Base-by-base conservation (phyloP, 2,888 invertebrate genomes). In the Helobdella robusta region DNA sequence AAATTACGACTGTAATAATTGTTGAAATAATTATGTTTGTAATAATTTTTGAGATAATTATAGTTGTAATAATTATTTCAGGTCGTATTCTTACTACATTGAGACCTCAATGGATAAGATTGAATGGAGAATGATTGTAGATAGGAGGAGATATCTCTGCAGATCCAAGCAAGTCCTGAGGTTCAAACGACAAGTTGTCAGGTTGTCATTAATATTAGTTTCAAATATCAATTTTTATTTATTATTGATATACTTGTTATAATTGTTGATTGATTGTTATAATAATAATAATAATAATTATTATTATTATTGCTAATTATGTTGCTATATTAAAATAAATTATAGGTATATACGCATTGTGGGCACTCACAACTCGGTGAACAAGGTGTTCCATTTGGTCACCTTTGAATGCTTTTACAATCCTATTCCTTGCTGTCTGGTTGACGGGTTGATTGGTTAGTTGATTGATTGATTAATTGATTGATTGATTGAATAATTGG, bases 101-200 rank as follows among this genome's bases (percentile, higher is more conserved):
- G 94, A 97, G 83, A 89, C 92, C 34, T 94, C 93, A 0, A 89
- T 93, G 82, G 92, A 97, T 83, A 88, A 91, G 79, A 87, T 87
- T 78, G 90, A 94, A 79, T 98, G 97, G 94, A 86, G 89, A 69
- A 85, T 88, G 67, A 87, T 98, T 64, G 85, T 95, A 68, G 95
- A 98, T 82, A 89, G 97, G 82, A 87, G 89, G 70, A 83, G 86
- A 70, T 93, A 89, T 82, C 87, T 87, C 78, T 98, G 98, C 79
- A 86, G 98, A 68, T 94, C 94, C 23, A 94, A 92, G 91, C 98
- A 98, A 82, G 87, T 86, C 77, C 84, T 98, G 59, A 93, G 89
- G 82, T 98, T 98, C 81, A 85, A 86, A 72, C 85, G 89, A 40
- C 82, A 90, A 67, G 93, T 95, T 64, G 90, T 93, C 68, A 87